These are phyloP conservation scores for Andrena cerasifolii DNA, from an alignment of 1,140 invertebrate species.

Conservation along the genomic window DNA sequence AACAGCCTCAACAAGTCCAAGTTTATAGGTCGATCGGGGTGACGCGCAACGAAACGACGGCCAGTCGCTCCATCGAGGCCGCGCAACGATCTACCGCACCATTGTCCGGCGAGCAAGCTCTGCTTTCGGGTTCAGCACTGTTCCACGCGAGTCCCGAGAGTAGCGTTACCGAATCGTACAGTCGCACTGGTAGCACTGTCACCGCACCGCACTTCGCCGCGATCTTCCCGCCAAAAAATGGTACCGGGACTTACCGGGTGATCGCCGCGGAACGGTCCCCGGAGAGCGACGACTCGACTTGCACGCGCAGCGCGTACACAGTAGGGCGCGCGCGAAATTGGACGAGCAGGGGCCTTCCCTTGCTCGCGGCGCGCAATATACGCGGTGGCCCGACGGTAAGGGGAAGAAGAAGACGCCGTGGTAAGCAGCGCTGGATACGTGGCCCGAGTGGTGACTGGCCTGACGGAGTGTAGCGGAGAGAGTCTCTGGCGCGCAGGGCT, in stretches of 20 bases:
- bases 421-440: conserved; percentile 68
- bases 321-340: too few species aligned
- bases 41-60: too few species aligned
- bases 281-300: too few species aligned
- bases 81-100: not conserved
- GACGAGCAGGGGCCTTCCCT: too few species aligned
- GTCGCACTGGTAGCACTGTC: conserved; percentile 28
- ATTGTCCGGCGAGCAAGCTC: not conserved
- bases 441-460: conserved; percentile 76
- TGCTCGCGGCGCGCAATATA: too few species aligned
- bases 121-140: too few species aligned
- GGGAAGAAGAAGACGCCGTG: conserved; percentile 46
- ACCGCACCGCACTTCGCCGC: conserved; percentile 5
- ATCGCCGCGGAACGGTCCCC: too few species aligned
- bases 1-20: too few species aligned
- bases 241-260: not conserved
- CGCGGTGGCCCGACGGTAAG: not conserved
- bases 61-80: too few species aligned
- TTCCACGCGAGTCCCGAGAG: too few species aligned
- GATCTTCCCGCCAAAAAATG: conserved; percentile 55
- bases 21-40: too few species aligned
- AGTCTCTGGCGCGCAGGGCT: conserved; percentile 49
- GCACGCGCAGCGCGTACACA: too few species aligned
- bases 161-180: not conserved
- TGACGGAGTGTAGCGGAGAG: conserved; percentile 42